Evolutionary conservation across 2,113 vertebrate genomes (phyloP).

Genomic region (Toxotes jaculatrix): DNA sequence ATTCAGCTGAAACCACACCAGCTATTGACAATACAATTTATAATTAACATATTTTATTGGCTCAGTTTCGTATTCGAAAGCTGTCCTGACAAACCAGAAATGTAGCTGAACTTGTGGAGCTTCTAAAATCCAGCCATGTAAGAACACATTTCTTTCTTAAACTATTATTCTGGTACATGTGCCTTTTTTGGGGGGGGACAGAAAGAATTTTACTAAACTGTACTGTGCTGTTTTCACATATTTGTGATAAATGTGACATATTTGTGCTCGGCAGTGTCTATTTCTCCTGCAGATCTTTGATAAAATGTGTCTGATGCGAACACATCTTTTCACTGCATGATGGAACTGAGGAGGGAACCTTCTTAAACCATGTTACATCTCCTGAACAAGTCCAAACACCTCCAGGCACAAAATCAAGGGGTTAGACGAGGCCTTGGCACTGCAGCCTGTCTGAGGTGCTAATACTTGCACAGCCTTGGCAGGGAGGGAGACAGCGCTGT

Average conservation of each 20-base stretch:
- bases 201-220: neutral
- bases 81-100: too few species aligned
- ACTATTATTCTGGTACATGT: too few species aligned
- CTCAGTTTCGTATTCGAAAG: neutral
- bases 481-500: constrained; percentile 24
- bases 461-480: constrained; percentile 52
- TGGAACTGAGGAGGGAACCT: constrained; percentile 51
- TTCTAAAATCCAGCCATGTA: too few species aligned
- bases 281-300: constrained; percentile 12
- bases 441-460: constrained; percentile 66
- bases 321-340: constrained; percentile 19
- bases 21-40: neutral
- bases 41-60: neutral
- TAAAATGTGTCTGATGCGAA: neutral
- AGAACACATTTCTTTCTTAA: too few species aligned
- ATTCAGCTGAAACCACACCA: neutral
- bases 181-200: neutral
- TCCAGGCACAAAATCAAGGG: constrained; percentile 64
- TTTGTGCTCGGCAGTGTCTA: neutral
- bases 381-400: constrained; percentile 69
- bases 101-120: too few species aligned
- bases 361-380: constrained; percentile 33
- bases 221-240: neutral
- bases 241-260: neutral
- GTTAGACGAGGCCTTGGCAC: constrained; percentile 67